Percentiles rank a stretch among this genome's conserved stretches.
phyloP scores from a whole-genome alignment of 2,113 vertebrate species.

The Cervus canadensis region DNA sequence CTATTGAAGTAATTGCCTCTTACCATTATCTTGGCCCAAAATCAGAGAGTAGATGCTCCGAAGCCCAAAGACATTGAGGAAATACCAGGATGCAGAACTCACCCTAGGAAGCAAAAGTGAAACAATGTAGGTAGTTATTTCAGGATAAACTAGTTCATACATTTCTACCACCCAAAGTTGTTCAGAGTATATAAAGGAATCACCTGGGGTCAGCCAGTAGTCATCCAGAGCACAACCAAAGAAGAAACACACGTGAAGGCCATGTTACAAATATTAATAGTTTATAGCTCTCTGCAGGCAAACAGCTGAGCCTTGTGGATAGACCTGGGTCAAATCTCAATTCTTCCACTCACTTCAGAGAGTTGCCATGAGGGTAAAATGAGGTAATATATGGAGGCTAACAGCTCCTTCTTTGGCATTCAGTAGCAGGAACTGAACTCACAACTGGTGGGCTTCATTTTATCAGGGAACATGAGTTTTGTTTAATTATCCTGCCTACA shows the following conservation, averaged over 20 bases:
- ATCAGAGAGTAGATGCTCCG: constrained; percentile 99
- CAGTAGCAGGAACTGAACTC: not conserved
- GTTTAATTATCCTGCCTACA: not conserved
- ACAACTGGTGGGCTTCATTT: not conserved
- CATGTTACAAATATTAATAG: not conserved
- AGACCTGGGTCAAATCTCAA: not conserved
- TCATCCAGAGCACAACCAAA: not conserved
- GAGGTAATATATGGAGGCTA: not conserved
- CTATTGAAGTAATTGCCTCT: constrained; percentile 45
- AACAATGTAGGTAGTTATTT: not conserved
- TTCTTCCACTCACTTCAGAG: not conserved
- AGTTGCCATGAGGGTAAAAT: not conserved
- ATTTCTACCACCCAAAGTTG: not conserved
- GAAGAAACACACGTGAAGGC: not conserved
- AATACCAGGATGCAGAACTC: constrained; percentile 99
- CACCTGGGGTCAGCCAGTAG: not conserved
- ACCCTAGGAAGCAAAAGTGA: constrained; percentile 85
- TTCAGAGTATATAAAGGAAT: not conserved
- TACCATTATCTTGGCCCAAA: constrained; percentile 98
- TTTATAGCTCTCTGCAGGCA: not conserved
- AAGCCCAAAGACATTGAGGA: constrained; percentile 98
- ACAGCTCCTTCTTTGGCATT: not conserved
- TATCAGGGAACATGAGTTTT: not conserved
- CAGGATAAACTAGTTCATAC: not conserved
- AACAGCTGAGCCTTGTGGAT: not conserved